Percentiles rank a stretch among this genome's conserved stretches.
phyloP scores from a whole-genome alignment of 2,888 invertebrate species.

The Drosophila infuscata region DNA sequence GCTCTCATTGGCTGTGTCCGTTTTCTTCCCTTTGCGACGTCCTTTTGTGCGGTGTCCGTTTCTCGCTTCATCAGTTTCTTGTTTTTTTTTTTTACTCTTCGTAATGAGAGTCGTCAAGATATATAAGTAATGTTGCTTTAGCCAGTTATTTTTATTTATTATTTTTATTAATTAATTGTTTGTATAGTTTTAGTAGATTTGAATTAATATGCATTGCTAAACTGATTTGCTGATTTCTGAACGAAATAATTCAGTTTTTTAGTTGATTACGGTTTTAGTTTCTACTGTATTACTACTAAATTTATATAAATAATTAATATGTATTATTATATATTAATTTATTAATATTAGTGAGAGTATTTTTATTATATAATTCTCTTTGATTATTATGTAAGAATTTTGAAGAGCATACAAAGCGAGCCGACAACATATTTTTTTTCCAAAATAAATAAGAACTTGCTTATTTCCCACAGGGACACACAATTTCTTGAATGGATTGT shows the following conservation, averaged over 20 bases:
- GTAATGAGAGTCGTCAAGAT: slow-evolving; percentile 1
- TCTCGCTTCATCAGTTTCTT: slow-evolving; percentile 28
- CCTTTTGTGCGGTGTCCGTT: slow-evolving; percentile 24
- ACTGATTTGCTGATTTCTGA: not conserved
- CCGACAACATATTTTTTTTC: fast-evolving
- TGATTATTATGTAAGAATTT: not conserved
- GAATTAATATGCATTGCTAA: not conserved
- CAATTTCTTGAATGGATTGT: slow-evolving; percentile 29
- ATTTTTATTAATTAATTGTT: not conserved
- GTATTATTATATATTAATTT: not conserved
- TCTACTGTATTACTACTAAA: not conserved
- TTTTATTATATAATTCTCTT: not conserved
- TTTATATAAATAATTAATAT: not conserved
- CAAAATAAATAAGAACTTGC: not conserved
- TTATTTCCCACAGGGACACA: slow-evolving; percentile 5
- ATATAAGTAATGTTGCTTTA: not conserved
- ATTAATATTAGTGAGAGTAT: not conserved
- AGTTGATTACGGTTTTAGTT: not conserved
- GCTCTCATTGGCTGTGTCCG: slow-evolving; percentile 55
- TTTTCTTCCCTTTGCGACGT: slow-evolving; percentile 18
- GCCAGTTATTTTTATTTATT: too few species aligned
- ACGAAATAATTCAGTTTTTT: not conserved
- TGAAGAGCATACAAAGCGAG: slow-evolving; percentile 10
- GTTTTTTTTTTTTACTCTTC: not conserved
- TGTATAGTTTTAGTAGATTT: fast-evolving